These are phyloP conservation scores for Tetragonula carbonaria DNA, from an alignment of 2,888 invertebrate species.

Conservation along the genomic window DNA sequence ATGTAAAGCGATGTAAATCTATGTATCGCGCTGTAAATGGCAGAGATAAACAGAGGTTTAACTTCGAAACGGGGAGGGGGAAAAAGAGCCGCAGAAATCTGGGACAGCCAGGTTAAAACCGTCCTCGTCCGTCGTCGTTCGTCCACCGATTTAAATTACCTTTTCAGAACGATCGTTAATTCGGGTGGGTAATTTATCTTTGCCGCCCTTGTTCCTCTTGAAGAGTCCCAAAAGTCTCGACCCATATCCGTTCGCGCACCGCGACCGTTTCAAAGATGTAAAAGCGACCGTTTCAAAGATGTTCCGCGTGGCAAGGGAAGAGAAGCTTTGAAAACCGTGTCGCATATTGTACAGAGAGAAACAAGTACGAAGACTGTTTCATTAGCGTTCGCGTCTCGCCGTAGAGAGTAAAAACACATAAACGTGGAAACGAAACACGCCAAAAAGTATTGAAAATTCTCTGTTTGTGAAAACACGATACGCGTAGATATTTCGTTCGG, in stretches of 20 bases:
- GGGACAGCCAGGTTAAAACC: constrained; percentile 6
- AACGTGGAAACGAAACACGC: background rate
- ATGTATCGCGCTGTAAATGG: background rate
- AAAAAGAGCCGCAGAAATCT: background rate
- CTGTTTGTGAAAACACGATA: too few relatives aligned
- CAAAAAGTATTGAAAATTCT: too few relatives aligned
- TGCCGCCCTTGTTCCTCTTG: constrained; percentile 2
- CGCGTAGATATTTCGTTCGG: background rate
- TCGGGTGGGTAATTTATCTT: constrained; percentile 18
- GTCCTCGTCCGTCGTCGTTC: constrained; percentile 5
- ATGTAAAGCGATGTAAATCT: background rate
- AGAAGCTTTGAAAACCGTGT: background rate
- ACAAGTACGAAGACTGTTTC: background rate
- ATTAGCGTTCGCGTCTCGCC: background rate
- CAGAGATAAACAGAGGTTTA: background rate
- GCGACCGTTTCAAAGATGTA: constrained; percentile 8
- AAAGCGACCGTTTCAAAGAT: constrained; percentile 1
- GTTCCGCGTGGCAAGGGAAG: background rate
- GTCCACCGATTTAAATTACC: constrained; percentile 29
- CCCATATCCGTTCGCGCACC: constrained; percentile 14
- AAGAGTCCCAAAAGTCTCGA: constrained; percentile 19
- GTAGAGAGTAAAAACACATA: background rate
- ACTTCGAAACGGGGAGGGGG: background rate
- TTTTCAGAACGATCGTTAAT: constrained; percentile 27
- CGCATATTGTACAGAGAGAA: background rate